Base-by-base conservation (phyloP, 2,113 vertebrate genomes). In the Gallinago media region DNA sequence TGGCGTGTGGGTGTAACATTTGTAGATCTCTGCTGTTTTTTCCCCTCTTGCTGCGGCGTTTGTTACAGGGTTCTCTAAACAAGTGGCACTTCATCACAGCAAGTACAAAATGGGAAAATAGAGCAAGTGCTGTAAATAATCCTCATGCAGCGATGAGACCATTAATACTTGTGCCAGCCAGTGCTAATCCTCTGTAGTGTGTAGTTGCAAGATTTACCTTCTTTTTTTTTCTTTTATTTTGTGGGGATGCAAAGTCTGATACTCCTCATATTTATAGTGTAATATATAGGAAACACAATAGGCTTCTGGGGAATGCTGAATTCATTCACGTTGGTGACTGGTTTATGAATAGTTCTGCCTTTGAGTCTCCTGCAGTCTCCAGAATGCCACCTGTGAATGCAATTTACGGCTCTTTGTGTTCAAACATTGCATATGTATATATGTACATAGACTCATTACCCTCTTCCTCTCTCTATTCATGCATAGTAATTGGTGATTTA, bases 81-180 rank as follows among this genome's bases (percentile, higher is more conserved):
- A 97, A 97, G 97, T 96, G 92, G 91, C 91, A 94, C 90, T 97
- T 95, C 82, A 96, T 97, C 89, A 94, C 91, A 91, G 92, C 86
- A 78, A 96, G 96, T 94, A 85, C 94, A 95, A 96, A 97, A 97
- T 85, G 91, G 90, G 96, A 91, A 91, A 97, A 95, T 88, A 95
- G 90, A 94, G 88, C 96, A 94, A 97, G 90, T 94, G 83, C 96
- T 96, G 94, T 97, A 97, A 97, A 97, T 97, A 97, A 97, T 94
- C 92, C 83, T 94, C 80, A 21, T 83, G 82, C 89, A 94, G 93
- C 66, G 31, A 96, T 96, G 91, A 97, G 94, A 94, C 92, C 94
- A 56, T 96, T 97, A 97, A 97, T 97, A 94, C 78, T 94, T 92
- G 73, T 91, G 89, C 94, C 89, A 97, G 96, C 91, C 92, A 92